A percentile compares a stretch with the other conserved stretches of the same genome.
These are phyloP conservation scores for Desmodus rotundus DNA, from an alignment of 2,113 vertebrate genomes.

Conservation along the genomic window DNA sequence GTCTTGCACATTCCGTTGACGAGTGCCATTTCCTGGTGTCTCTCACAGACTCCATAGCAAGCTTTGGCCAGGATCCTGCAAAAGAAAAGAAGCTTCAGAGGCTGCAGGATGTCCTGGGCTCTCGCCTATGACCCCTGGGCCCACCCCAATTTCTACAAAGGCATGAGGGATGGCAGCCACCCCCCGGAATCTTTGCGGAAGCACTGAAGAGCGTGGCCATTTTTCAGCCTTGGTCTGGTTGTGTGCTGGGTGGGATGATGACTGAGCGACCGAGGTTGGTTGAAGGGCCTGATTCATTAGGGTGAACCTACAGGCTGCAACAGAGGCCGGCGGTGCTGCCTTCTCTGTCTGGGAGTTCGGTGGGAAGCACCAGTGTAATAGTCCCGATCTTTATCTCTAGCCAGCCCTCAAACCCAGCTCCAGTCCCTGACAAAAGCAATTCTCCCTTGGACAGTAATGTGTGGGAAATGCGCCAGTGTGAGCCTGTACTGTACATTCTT, in stretches of 20 bases:
- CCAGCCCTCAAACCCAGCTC: conserved; percentile 1
- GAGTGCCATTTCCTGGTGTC: not conserved
- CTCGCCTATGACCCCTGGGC: not conserved
- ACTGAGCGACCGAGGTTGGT: rapidly evolving
- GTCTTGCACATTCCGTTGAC: not conserved
- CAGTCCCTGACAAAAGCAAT: conserved; percentile 47
- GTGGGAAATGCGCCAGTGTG: conserved; percentile 29
- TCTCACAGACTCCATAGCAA: not conserved
- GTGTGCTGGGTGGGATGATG: rapidly evolving
- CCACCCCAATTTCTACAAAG: not conserved
- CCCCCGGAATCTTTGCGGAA: not conserved
- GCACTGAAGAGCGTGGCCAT: not conserved
- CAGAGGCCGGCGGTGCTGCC: not conserved
- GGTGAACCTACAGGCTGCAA: not conserved
- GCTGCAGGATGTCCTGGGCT: not conserved
- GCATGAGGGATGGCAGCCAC: too few relatives aligned
- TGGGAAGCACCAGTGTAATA: conserved; percentile 6
- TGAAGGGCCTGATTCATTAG: not conserved
- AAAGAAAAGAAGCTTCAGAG: not conserved
- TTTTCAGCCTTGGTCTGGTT: not conserved
- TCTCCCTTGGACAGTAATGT: not conserved
- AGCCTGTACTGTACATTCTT: conserved; percentile 21
- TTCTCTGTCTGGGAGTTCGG: not conserved
- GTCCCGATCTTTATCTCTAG: not conserved
- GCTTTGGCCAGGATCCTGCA: not conserved